Evolutionary conservation across 2,113 vertebrate species (phyloP), one percentile per base, ranked within the genome.

Genomic region (Anoplopoma fimbria): DNA sequence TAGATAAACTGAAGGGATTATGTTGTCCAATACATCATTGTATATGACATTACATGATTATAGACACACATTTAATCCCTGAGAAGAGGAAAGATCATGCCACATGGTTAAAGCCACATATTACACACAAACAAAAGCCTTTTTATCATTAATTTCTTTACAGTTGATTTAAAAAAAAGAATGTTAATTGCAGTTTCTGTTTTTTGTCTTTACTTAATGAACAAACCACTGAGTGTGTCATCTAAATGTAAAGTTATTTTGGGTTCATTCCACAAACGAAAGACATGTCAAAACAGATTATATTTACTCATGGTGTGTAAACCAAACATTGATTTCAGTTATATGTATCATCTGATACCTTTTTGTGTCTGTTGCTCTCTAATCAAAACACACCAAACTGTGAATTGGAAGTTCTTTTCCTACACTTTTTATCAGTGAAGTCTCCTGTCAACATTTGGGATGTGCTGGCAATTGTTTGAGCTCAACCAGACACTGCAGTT

Each of bases 1-100:
- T 9, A 87, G 23, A 88, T 19, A 76, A n/a, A 53, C 55, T 91
- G 89, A 84, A 79, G 4, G 60, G 77, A 86, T 89, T 76, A 71
- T 1, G 1, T 69, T 49, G 36, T 87, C 62, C 40, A 87, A 25
- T 60, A 55, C 4, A 80, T 73, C 17, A 69, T 49, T 69, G 69
- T 64, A 69, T 27, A 51, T 74, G 33, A 58, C 9, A 79, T 85
- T 47, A 77, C 21, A 89, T 71, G 25, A 65, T 14, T 23, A 51
- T 9, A 40, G 9, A 15, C 77, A 19, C 14, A 58, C 23, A 42
- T 42, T 69, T 78, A 82, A 85, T 72, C 25, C 1, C 47, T 0
- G 29, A 76, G 12, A 42, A 27, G 9, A 75, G 7, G 0, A 58
- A 70, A 72, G 3, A 19, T 63, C 9, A 45, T 7, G 9, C 29